Percentiles rank a stretch among this genome's conserved stretches.
These are phyloP conservation scores for Lichenostomus cassidix DNA, from an alignment of 2,113 vertebrate species.

Conservation along the genomic window DNA sequence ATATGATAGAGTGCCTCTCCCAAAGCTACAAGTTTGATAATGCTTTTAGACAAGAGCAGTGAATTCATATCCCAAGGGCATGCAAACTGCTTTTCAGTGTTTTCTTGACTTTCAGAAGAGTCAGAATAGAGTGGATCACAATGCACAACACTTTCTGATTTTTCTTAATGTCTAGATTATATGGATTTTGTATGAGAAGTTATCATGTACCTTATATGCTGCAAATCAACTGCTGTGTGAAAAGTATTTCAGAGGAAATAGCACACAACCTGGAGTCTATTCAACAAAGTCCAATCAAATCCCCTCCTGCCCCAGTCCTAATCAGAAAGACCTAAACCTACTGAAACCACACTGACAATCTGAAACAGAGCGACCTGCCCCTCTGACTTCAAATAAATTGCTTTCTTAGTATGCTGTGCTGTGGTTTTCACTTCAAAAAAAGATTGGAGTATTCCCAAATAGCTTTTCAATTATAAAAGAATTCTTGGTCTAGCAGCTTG, in stretches of 20 bases:
- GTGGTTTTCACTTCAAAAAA: neutral
- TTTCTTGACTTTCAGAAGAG: neutral
- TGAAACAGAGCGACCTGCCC: neutral
- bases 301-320: neutral
- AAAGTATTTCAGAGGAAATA: neutral
- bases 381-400: neutral
- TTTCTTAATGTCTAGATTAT: conserved; percentile 13
- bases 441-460: conserved; percentile 54
- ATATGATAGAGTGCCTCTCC: neutral
- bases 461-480: conserved; percentile 62
- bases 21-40: neutral
- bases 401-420: conserved; percentile 49
- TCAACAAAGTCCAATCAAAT: neutral
- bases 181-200: neutral
- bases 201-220: neutral
- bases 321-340: neutral
- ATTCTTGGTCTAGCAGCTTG: conserved; percentile 42
- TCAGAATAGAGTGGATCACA: neutral
- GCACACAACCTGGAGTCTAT: neutral
- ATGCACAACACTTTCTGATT: neutral
- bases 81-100: neutral
- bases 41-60: neutral
- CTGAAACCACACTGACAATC: neutral
- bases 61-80: neutral
- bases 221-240: neutral